Percentiles rank a stretch among this genome's conserved stretches.
These are phyloP conservation scores for Brachirus orientalis DNA, from an alignment of 2,113 vertebrate species.

Conservation along the genomic window DNA sequence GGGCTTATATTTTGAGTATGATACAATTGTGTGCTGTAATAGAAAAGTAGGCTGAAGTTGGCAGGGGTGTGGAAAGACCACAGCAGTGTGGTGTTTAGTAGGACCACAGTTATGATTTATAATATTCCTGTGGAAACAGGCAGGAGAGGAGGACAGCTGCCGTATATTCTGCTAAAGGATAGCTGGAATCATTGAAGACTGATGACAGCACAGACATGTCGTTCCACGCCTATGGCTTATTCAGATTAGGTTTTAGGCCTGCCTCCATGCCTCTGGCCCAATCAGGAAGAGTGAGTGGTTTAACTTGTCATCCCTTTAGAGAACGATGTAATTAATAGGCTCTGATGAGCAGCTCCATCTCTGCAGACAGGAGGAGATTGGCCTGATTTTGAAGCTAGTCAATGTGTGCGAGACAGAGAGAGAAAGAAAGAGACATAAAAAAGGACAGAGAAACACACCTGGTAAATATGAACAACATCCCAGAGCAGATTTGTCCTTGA, in stretches of 20 bases:
- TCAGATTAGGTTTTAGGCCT: slow-evolving; percentile 60
- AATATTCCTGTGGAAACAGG: too few species aligned
- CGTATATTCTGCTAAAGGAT: slow-evolving; percentile 10
- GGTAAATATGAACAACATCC: slow-evolving; percentile 30
- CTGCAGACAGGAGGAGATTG: slow-evolving; percentile 67
- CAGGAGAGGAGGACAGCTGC: too few species aligned
- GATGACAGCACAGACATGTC: slow-evolving; percentile 62
- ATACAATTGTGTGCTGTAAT: too few species aligned
- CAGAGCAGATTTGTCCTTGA: slow-evolving; percentile 46
- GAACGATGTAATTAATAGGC: slow-evolving; percentile 76
- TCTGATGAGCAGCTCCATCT: slow-evolving; percentile 76
- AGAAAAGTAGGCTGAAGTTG: too few species aligned
- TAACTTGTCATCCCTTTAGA: slow-evolving; percentile 77
- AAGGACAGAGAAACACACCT: slow-evolving; percentile 17
- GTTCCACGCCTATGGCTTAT: slow-evolving; percentile 65
- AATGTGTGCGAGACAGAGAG: slow-evolving; percentile 10
- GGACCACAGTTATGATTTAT: too few species aligned
- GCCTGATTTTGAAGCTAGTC: slow-evolving; percentile 54
- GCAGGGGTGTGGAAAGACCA: too few species aligned
- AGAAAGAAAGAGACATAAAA: background rate
- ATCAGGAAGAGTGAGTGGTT: slow-evolving; percentile 65
- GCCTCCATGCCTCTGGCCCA: slow-evolving; percentile 46
- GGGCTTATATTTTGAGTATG: too few species aligned
- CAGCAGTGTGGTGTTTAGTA: too few species aligned
- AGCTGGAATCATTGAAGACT: slow-evolving; percentile 41